A percentile compares a stretch with the other conserved stretches of the same genome.
Conservation (phyloP, 2,797 vertebrate species). For the Chrysocyon brachyurus region DNA sequence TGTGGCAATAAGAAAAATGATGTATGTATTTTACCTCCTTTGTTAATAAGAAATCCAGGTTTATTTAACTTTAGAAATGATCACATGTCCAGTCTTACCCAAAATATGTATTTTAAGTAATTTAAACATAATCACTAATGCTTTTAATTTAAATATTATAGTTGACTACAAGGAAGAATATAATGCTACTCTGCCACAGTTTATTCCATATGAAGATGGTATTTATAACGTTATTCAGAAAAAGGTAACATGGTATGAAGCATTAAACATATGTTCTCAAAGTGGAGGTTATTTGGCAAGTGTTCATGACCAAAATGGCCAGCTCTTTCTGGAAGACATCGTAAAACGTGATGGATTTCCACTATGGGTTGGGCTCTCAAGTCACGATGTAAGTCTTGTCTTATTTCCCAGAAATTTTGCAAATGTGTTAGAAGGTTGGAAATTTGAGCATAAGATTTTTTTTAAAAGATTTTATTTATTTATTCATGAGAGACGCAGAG, state of each 20-base stretch:
- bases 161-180: constrained; percentile 88
- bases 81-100: constrained; percentile 7
- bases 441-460: constrained; percentile 8
- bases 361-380: constrained; percentile 96
- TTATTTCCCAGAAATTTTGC: constrained; percentile 65
- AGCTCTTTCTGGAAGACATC: constrained; percentile 90
- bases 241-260: constrained; percentile 94
- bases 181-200: constrained; percentile 86
- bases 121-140: constrained; percentile 51
- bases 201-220: constrained; percentile 88
- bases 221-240: constrained; percentile 91
- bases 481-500: no score
- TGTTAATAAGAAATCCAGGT: constrained; percentile 13
- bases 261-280: constrained; percentile 90
- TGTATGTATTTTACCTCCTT: background rate
- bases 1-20: constrained; percentile 45
- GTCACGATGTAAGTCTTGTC: constrained; percentile 93
- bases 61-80: constrained; percentile 55
- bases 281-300: constrained; percentile 93
- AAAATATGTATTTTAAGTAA: constrained; percentile 46
- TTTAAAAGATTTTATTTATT: no score
- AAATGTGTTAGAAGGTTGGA: constrained; percentile 15
- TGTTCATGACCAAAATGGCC: constrained; percentile 89
- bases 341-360: constrained; percentile 93
- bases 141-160: constrained; percentile 70